Evolutionary conservation across 1,140 invertebrate species (phyloP).

Genomic region (Apis dorsata): DNA sequence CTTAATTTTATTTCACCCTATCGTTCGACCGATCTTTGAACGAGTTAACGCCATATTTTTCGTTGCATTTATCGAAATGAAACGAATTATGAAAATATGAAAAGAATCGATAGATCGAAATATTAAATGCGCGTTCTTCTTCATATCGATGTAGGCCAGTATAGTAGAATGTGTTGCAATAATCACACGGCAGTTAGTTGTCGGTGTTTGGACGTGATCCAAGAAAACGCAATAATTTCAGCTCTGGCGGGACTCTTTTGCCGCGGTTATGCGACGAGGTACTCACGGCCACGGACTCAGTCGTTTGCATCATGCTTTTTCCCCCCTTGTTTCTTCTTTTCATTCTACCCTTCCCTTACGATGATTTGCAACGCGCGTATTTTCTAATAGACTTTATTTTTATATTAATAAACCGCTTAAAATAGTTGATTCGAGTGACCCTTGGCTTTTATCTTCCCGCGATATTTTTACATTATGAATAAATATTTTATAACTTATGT

Average conservation of each 20-base stretch:
- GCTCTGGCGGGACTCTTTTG: slow-evolving; percentile 64
- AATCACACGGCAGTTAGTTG: slow-evolving; percentile 61
- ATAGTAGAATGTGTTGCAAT: slow-evolving; percentile 67
- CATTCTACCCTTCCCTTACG: neutral
- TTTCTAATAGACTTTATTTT: neutral
- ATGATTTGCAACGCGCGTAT: neutral
- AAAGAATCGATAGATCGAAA: neutral
- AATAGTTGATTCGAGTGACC: neutral
- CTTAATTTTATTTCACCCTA: neutral
- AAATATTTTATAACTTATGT: neutral
- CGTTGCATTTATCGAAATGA: neutral
- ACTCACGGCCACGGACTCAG: slow-evolving; percentile 62
- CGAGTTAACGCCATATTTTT: too few species aligned
- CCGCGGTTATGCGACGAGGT: slow-evolving; percentile 56
- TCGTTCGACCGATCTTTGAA: neutral
- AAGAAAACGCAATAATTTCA: slow-evolving; percentile 74
- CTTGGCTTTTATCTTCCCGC: neutral
- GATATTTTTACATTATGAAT: neutral
- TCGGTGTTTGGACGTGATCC: slow-evolving; percentile 65
- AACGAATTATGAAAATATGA: neutral
- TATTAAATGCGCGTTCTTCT: slow-evolving; percentile 32
- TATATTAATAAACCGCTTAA: neutral
- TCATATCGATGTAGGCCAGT: slow-evolving; percentile 66
- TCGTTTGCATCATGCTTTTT: slow-evolving; percentile 25
- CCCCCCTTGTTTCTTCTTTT: slow-evolving; percentile 48